Percentiles rank a stretch among this genome's conserved stretches.
phyloP scores from a whole-genome alignment of 2,888 invertebrate species.

The Scrobipalpa atriplicella region DNA sequence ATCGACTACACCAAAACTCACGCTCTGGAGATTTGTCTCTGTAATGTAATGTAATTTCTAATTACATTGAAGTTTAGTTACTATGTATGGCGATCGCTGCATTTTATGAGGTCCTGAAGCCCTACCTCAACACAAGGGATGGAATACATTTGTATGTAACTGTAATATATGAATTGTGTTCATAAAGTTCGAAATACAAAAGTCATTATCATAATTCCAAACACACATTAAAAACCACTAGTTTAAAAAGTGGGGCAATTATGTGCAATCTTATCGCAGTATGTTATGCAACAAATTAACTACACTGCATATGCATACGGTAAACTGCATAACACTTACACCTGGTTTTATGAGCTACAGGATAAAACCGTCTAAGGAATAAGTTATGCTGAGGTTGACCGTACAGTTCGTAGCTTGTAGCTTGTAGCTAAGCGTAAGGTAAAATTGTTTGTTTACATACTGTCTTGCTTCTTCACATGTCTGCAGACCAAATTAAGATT shows the following conservation, averaged over 20 bases:
- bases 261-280: slow-evolving; percentile 10
- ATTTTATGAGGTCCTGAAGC: too few species aligned
- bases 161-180: too few species aligned
- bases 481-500: not conserved
- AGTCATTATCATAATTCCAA: not conserved
- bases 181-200: not conserved
- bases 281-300: not conserved
- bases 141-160: too few species aligned
- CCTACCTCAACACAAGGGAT: too few species aligned
- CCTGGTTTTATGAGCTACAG: not conserved
- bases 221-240: not conserved
- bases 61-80: too few species aligned
- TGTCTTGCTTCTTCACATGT: not conserved
- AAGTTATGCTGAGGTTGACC: not conserved
- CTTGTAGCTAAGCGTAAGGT: not conserved
- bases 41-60: too few species aligned
- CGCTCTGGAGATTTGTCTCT: too few species aligned
- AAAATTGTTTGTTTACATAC: not conserved
- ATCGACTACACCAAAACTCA: too few species aligned
- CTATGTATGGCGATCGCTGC: too few species aligned
- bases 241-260: slow-evolving; percentile 14
- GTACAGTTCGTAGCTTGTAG: not conserved
- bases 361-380: not conserved
- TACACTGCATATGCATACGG: not conserved
- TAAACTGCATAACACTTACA: not conserved